Evolutionary conservation across 1,140 invertebrate genomes (phyloP).

Genomic region (Armadillidium nasatum): DNA sequence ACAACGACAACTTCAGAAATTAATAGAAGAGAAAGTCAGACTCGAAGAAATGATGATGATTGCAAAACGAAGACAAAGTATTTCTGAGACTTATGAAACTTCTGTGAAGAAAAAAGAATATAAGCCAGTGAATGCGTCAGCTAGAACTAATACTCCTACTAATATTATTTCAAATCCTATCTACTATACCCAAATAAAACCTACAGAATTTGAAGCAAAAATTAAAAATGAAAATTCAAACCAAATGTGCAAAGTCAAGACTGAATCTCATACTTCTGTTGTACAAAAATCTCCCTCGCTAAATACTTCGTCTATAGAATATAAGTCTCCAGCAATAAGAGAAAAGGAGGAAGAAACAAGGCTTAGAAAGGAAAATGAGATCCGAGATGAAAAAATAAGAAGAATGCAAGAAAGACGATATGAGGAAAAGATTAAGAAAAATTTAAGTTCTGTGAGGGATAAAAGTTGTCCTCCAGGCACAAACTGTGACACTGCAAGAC

Average conservation of each 20-base stretch:
- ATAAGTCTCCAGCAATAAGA: neutral
- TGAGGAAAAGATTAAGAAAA: constrained; percentile 38
- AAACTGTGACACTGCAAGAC: constrained; percentile 14
- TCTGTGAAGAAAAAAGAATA: too few species aligned
- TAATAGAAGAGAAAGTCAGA: constrained; percentile 40
- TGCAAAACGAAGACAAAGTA: constrained; percentile 34
- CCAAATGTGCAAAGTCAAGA: too few species aligned
- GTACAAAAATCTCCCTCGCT: too few species aligned
- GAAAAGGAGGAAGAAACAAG: constrained; percentile 3
- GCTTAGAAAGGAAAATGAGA: constrained; percentile 36
- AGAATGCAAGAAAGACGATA: constrained; percentile 41
- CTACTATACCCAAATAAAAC: too few species aligned
- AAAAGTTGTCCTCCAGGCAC: constrained; percentile 21
- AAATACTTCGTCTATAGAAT: neutral
- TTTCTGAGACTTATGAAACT: neutral
- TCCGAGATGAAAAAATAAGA: constrained; percentile 42
- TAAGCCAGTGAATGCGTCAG: too few species aligned
- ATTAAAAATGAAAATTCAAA: too few species aligned
- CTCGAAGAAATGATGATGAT: constrained; percentile 44
- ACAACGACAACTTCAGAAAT: constrained; percentile 36
- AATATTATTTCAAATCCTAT: too few species aligned
- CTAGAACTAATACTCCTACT: too few species aligned
- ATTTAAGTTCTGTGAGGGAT: neutral
- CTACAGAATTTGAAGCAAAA: too few species aligned
- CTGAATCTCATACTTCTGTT: too few species aligned